These are phyloP conservation scores for Drosophila athabasca DNA, from an alignment of 1,140 invertebrate genomes.

Conservation along the genomic window DNA sequence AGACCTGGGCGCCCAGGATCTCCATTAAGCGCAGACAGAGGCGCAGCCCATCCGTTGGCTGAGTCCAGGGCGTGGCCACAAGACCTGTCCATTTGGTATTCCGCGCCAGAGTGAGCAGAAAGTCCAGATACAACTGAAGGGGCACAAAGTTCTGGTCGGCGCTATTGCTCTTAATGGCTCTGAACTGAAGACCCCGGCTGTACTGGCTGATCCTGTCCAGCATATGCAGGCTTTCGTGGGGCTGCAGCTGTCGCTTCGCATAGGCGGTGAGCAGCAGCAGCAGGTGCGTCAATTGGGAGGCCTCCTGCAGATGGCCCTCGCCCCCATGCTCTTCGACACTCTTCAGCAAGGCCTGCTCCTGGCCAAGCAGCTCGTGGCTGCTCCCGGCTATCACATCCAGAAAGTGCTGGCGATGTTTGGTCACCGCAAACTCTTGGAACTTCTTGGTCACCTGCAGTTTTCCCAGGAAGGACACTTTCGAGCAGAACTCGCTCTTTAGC, in stretches of 20 bases:
- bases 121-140: conserved; percentile 66
- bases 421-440: conserved; percentile 34
- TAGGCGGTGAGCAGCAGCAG: conserved; percentile 71
- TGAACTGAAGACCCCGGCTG: conserved; percentile 37
- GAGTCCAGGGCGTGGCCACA: conserved; percentile 42
- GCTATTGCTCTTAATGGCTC: conserved; percentile 10
- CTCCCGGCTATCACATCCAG: conserved; percentile 61
- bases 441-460: conserved; percentile 33
- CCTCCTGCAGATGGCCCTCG: conserved; percentile 37
- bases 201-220: conserved; percentile 44
- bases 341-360: conserved; percentile 50
- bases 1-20: conserved; percentile 24
- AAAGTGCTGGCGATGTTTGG: conserved; percentile 64
- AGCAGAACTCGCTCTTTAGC: conserved; percentile 54
- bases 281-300: conserved; percentile 63
- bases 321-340: conserved; percentile 67
- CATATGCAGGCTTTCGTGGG: conserved; percentile 53
- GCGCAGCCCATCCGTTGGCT: conserved; percentile 42
- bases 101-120: conserved; percentile 46
- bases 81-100: conserved; percentile 58
- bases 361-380: conserved; percentile 22
- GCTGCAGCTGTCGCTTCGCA: conserved; percentile 35
- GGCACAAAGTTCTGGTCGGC: conserved; percentile 36
- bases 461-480: conserved; percentile 51
- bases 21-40: conserved; percentile 56